Percentiles rank a stretch among this genome's conserved stretches.
Conservation (phyloP, 2,113 vertebrate species). For the Limanda limanda region DNA sequence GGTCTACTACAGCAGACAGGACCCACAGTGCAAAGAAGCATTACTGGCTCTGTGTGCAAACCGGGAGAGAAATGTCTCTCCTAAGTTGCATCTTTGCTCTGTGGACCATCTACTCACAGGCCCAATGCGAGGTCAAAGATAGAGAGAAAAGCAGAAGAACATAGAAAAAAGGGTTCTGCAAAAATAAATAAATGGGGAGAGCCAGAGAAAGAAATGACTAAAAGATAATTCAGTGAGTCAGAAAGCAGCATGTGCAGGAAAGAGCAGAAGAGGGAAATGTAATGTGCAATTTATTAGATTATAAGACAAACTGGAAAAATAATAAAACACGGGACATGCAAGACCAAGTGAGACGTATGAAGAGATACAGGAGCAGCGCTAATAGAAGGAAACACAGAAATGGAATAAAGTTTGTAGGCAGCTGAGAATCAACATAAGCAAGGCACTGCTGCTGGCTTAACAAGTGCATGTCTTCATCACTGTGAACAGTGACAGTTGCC, state of each 20-base stretch:
- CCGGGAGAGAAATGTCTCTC: too few relatives aligned
- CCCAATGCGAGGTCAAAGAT: neutral
- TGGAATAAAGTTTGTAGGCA: constrained; percentile 27
- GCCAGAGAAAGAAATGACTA: neutral
- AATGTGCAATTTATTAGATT: neutral
- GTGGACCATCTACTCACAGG: too few relatives aligned
- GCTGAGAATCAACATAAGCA: constrained; percentile 47
- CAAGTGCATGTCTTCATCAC: constrained; percentile 79
- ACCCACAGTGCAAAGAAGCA: too few relatives aligned
- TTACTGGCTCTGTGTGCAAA: neutral
- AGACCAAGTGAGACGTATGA: neutral
- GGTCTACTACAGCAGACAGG: too few relatives aligned
- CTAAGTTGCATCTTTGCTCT: too few relatives aligned
- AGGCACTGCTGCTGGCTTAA: constrained; percentile 72
- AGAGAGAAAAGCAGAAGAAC: neutral
- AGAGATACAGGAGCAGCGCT: constrained; percentile 3
- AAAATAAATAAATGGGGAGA: neutral
- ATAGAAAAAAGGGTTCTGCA: neutral
- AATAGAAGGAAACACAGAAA: constrained; percentile 28
- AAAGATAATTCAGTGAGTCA: neutral
- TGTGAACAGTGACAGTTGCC: constrained; percentile 79
- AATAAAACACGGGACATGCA: neutral
- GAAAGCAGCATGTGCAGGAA: neutral
- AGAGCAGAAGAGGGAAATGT: neutral
- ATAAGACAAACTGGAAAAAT: neutral